These are phyloP conservation scores for Syritta pipiens DNA, from an alignment of 2,888 invertebrate species.

Conservation along the genomic window DNA sequence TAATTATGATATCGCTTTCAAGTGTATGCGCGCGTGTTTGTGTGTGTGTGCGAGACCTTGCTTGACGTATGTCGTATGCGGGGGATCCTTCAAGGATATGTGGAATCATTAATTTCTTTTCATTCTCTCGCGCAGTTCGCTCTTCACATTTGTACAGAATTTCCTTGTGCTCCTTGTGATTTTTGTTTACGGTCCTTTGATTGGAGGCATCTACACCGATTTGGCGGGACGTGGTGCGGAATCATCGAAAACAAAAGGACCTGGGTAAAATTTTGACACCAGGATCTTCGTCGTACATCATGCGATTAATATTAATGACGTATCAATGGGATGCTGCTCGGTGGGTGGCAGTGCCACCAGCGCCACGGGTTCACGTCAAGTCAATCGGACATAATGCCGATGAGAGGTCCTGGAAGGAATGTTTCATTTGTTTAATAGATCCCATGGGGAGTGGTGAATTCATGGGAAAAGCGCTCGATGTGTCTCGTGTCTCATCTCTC, in stretches of 20 bases:
- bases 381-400: constrained; percentile 58
- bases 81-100: constrained; percentile 13
- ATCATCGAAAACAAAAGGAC: too few relatives aligned
- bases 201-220: constrained; percentile 3
- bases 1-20: constrained; percentile 64
- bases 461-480: constrained; percentile 16
- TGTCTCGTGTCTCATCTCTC: constrained; percentile 6
- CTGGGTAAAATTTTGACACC: too few relatives aligned
- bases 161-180: constrained; percentile 20
- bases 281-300: constrained; percentile 46
- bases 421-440: constrained; percentile 67
- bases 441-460: constrained; percentile 30
- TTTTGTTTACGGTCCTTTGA: constrained; percentile 43
- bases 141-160: constrained; percentile 7
- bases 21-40: constrained; percentile 13
- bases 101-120: constrained; percentile 61
- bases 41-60: constrained; percentile 4
- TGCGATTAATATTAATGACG: constrained; percentile 67
- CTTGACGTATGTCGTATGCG: constrained; percentile 27
- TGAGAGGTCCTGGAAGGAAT: constrained; percentile 52
- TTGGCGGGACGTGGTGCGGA: background rate
- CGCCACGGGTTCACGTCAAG: constrained; percentile 44
- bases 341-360: constrained; percentile 18
- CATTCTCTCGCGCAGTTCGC: too few relatives aligned
- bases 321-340: constrained; percentile 35